Evolutionary conservation across 2,113 vertebrate species (phyloP).

Genomic region (Thomomys bottae): DNA sequence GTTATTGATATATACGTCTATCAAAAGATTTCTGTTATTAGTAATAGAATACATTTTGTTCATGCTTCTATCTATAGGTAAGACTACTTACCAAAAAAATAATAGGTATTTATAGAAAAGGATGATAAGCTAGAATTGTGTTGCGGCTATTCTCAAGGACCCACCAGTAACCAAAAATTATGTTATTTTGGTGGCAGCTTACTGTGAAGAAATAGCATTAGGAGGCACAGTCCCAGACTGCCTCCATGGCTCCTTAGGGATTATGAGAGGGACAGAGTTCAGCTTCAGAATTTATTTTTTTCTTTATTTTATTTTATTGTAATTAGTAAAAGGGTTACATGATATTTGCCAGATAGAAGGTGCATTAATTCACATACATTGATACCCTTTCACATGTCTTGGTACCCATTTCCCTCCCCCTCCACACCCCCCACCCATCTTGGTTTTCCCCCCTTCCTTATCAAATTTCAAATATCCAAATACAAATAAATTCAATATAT

Average conservation of each 20-base stretch:
- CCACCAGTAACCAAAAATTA: not conserved
- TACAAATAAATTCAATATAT: no score
- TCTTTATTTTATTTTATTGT: no score
- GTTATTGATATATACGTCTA: constrained; percentile 19
- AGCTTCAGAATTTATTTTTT: constrained; percentile 34
- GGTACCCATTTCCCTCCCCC: no score
- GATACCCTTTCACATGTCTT: no score
- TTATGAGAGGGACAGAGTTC: constrained; percentile 35
- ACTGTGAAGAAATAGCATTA: constrained; percentile 45
- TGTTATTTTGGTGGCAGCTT: constrained; percentile 24
- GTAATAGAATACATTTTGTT: not conserved
- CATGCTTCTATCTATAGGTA: not conserved
- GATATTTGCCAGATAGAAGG: no score
- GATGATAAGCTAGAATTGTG: not conserved
- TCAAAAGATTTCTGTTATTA: not conserved
- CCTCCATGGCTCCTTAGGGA: constrained; percentile 25
- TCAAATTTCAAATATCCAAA: no score
- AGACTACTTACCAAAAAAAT: constrained; percentile 15
- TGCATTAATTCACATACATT: no score
- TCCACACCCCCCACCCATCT: no score
- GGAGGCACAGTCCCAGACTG: constrained; percentile 34
- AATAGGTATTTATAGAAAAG: constrained; percentile 4
- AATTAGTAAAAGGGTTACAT: no score
- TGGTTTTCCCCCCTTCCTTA: no score
- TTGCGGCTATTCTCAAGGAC: not conserved